phyloP scores from a whole-genome alignment of 2,888 invertebrate species.

The Galerucella nymphaeae region DNA sequence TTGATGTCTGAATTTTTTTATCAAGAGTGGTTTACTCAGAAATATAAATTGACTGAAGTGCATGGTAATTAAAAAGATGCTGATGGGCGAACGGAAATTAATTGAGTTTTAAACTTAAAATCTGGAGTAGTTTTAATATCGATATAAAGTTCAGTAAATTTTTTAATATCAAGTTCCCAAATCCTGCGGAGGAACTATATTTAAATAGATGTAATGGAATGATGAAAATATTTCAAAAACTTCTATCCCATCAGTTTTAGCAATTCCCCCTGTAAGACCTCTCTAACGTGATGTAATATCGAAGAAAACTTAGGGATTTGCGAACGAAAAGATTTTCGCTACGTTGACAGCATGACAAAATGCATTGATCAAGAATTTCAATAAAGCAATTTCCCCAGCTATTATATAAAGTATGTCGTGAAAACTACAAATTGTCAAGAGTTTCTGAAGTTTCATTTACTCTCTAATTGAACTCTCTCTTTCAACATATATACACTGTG shows the following conservation, averaged over 20 bases:
- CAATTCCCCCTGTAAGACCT: neutral
- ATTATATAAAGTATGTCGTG: slow-evolving; percentile 12
- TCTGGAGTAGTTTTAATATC: no score
- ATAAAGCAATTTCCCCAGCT: slow-evolving; percentile 13
- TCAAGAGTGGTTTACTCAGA: no score
- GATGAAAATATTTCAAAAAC: no score
- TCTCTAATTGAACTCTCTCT: neutral
- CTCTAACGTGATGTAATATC: neutral
- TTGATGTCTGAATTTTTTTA: no score
- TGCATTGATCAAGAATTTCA: slow-evolving; percentile 14
- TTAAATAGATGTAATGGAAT: no score
- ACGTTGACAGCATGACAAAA: neutral
- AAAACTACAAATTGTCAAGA: slow-evolving; percentile 9
- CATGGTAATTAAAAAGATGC: no score
- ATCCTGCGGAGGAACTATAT: no score
- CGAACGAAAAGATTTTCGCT: neutral
- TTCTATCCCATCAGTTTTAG: neutral
- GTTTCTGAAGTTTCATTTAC: neutral
- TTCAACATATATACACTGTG: neutral
- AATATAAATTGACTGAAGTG: no score
- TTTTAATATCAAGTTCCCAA: no score
- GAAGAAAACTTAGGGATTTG: neutral
- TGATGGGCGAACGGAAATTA: no score
- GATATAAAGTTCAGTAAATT: no score
- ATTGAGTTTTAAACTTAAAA: no score